Evolutionary conservation across 2,888 invertebrate species (phyloP).

Genomic region (Drosophila barbarae): DNA sequence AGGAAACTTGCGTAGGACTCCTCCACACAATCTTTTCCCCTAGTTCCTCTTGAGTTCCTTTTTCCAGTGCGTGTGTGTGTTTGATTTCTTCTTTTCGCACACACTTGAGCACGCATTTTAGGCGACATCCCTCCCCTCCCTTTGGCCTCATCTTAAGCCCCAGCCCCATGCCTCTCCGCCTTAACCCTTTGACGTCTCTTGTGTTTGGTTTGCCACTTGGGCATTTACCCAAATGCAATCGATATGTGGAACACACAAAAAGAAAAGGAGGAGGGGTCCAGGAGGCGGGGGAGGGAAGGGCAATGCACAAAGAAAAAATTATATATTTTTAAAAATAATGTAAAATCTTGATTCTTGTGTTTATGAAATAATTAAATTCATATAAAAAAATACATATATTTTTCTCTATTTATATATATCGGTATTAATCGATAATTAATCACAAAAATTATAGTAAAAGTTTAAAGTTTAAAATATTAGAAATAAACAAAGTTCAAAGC

Average conservation of each 20-base stretch:
- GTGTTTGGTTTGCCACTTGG: conserved; percentile 64
- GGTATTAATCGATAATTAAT: too few relatives aligned
- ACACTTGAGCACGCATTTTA: conserved; percentile 78
- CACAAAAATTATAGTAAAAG: too few relatives aligned
- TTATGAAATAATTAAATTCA: too few relatives aligned
- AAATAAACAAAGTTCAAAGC: too few relatives aligned
- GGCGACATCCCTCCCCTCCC: conserved; percentile 57
- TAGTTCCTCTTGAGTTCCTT: conserved; percentile 61
- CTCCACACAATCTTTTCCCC: conserved; percentile 28
- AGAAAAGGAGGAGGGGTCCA: conserved; percentile 10
- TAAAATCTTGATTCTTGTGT: neutral
- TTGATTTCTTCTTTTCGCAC: conserved; percentile 41
- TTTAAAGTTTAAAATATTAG: too few relatives aligned
- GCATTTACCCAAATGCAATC: conserved; percentile 65
- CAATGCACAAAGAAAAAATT: neutral
- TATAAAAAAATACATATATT: too few relatives aligned
- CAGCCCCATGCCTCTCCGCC: neutral
- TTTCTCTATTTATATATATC: too few relatives aligned
- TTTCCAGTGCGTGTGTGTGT: conserved; percentile 30
- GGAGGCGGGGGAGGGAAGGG: neutral
- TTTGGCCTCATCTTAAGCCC: neutral
- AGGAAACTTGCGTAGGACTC: conserved; percentile 35
- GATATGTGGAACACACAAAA: conserved; percentile 66
- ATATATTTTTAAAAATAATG: neutral
- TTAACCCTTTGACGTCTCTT: conserved; percentile 19